These are phyloP conservation scores for Dolichopus griseipennis DNA, from an alignment of 2,888 invertebrate genomes.

Conservation along the genomic window DNA sequence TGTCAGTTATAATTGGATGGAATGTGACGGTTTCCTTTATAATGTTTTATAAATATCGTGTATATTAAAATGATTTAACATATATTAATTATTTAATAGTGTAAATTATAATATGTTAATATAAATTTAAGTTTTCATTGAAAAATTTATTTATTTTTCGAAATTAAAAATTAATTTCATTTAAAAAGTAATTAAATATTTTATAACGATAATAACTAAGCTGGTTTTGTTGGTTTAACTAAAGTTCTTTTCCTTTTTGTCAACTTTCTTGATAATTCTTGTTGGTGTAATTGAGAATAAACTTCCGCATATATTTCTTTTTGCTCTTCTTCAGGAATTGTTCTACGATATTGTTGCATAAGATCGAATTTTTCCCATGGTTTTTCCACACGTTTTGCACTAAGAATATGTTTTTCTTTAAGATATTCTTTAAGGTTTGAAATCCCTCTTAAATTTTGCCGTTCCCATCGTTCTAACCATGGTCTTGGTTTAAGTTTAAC, in stretches of 20 bases:
- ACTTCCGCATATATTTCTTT: conserved; percentile 77
- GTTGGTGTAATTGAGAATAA: conserved; percentile 60
- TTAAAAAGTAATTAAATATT: conserved; percentile 12
- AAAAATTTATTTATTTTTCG: not conserved
- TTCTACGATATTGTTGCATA: conserved; percentile 84
- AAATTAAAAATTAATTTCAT: not conserved
- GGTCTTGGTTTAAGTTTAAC: conserved; percentile 70
- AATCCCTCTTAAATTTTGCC: conserved; percentile 66
- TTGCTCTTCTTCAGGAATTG: conserved; percentile 84
- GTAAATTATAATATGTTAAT: not conserved
- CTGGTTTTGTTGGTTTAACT: conserved; percentile 50
- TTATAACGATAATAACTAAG: conserved; percentile 23
- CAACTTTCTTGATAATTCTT: conserved; percentile 57
- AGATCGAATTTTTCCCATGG: conserved; percentile 89
- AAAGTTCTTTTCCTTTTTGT: conserved; percentile 55
- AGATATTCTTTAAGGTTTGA: conserved; percentile 51
- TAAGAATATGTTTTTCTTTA: conserved; percentile 46
- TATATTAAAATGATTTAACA: conserved; percentile 46
- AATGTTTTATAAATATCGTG: conserved; percentile 73
- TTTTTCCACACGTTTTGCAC: conserved; percentile 51
- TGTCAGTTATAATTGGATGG: conserved; percentile 67
- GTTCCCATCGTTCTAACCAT: conserved; percentile 88
- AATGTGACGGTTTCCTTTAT: conserved; percentile 77
- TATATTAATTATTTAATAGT: not conserved
- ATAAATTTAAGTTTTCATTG: not conserved